These are phyloP conservation scores for Ephydatia muelleri DNA, from an alignment of 37 sponge, comb jelly and placozoan species.

Conservation along the genomic window DNA sequence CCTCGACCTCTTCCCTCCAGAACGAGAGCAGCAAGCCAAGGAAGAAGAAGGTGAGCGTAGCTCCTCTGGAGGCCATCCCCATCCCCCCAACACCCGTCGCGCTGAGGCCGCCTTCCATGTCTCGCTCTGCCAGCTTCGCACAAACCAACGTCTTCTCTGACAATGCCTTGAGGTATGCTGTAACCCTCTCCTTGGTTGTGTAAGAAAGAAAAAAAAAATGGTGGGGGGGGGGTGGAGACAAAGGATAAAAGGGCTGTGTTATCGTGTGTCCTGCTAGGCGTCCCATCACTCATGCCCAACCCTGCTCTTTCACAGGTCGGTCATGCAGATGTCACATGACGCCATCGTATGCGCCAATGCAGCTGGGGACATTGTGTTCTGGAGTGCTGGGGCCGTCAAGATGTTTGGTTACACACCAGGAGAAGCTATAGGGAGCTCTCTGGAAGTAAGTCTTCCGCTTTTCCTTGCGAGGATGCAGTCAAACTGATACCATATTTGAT, in stretches of 20 bases:
- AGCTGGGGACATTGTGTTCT: conserved; percentile 53
- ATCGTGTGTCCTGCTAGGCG: too few relatives aligned
- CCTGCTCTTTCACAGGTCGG: conserved; percentile 10
- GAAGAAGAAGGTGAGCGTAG: conserved; percentile 56
- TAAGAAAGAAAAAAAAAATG: too few relatives aligned
- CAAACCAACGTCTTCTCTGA: conserved; percentile 23
- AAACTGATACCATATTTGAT: not conserved
- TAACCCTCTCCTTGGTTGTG: too few relatives aligned
- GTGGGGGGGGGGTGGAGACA: too few relatives aligned
- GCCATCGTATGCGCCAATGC: conserved; percentile 70
- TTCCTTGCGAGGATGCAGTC: not conserved
- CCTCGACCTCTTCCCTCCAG: not conserved
- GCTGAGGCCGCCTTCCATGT: conserved; percentile 15
- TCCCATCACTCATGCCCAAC: not conserved
- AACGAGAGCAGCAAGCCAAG: conserved; percentile 15
- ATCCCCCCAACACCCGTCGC: conserved; percentile 36
- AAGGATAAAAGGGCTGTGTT: too few relatives aligned
- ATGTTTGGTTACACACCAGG: conserved; percentile 77
- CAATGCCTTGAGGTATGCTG: conserved; percentile 33
- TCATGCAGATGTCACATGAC: conserved; percentile 65
- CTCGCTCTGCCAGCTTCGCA: conserved; percentile 23
- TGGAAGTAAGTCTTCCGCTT: conserved; percentile 16
- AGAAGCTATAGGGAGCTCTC: conserved; percentile 65
- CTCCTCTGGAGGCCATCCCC: conserved; percentile 32
- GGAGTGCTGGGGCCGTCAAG: conserved; percentile 62